Conservation (phyloP, 2,797 vertebrate genomes). For the Tympanoctomys barrerae region DNA sequence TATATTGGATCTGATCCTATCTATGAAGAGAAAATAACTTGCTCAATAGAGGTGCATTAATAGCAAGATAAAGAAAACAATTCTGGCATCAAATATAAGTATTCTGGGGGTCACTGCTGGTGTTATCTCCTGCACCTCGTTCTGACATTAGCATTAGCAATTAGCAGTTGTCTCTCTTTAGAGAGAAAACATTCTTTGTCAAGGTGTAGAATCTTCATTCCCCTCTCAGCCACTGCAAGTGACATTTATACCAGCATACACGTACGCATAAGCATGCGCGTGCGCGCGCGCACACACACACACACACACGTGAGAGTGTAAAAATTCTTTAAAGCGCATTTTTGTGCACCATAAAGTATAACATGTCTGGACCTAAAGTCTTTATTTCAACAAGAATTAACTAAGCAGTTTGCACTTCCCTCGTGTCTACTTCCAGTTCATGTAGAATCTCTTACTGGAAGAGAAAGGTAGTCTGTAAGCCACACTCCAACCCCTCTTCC, state of each 20-base stretch:
- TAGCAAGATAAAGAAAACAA: slow-evolving; percentile 18
- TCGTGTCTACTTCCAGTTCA: not conserved
- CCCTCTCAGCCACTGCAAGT: not conserved
- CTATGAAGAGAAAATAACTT: not conserved
- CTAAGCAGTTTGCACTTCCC: not conserved
- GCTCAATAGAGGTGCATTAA: not conserved
- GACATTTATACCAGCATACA: rapidly evolving
- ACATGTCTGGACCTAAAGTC: not conserved
- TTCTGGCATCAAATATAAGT: not conserved
- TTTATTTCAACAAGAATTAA: slow-evolving; percentile 48
- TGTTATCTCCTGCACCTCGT: not conserved
- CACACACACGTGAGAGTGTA: not conserved
- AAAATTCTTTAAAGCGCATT: not conserved
- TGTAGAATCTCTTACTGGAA: not conserved
- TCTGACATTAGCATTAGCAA: not conserved
- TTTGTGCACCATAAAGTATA: not conserved
- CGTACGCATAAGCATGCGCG: not conserved
- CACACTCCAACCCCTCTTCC: not conserved
- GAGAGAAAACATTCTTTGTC: not conserved
- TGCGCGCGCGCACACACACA: too few relatives aligned
- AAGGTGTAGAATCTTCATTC: not conserved
- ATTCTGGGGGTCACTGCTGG: not conserved
- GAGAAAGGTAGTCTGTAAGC: slow-evolving; percentile 7
- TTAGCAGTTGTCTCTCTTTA: slow-evolving; percentile 23
- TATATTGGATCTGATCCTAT: slow-evolving; percentile 54